Conservation (phyloP, 2,888 invertebrate species). For the Incurvaria masculella region DNA sequence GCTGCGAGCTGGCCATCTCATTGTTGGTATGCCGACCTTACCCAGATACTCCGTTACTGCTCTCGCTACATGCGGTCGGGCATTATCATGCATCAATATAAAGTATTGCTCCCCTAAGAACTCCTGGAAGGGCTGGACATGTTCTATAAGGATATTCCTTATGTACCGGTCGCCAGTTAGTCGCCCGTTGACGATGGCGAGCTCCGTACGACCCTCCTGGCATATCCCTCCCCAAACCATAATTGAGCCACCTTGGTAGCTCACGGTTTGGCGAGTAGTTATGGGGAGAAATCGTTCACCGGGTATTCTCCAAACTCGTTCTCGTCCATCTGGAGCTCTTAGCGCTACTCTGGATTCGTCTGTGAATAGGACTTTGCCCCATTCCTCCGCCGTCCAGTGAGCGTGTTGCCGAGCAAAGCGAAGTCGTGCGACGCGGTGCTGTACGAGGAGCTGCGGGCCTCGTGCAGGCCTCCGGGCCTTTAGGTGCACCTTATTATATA, state of each 20-base stretch:
- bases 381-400: not conserved
- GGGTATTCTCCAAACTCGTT: not conserved
- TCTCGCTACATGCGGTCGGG: too few relatives aligned
- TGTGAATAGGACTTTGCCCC: not conserved
- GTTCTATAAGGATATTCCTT: too few relatives aligned
- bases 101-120: too few relatives aligned
- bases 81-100: too few relatives aligned
- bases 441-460: not conserved
- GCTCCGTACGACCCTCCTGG: not conserved
- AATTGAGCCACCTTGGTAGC: not conserved
- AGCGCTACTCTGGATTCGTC: not conserved
- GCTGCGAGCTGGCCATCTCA: constrained; percentile 12
- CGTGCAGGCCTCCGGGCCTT: too few relatives aligned
- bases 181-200: not conserved
- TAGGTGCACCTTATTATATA: too few relatives aligned
- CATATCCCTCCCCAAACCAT: not conserved
- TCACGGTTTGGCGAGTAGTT: not conserved
- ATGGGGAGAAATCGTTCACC: not conserved
- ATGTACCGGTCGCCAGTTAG: too few relatives aligned
- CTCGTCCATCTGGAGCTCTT: not conserved
- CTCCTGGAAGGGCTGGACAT: too few relatives aligned
- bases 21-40: constrained; percentile 9
- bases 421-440: not conserved
- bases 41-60: constrained; percentile 3
- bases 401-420: not conserved